Conservation (phyloP, 2,113 vertebrate genomes). For the Cricetomys ansorgei region DNA sequence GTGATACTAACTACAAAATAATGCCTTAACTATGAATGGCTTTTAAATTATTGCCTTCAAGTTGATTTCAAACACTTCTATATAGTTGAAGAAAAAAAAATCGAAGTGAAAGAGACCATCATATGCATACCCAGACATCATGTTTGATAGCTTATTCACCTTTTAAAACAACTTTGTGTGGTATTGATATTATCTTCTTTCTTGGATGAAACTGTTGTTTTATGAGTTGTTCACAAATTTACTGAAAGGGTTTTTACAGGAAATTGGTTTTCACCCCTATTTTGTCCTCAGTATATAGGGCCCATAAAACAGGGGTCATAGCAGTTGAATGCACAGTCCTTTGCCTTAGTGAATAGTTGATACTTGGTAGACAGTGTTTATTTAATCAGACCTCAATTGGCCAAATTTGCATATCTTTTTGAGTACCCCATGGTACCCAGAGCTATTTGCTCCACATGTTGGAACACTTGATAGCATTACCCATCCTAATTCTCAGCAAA, state of each 20-base stretch:
- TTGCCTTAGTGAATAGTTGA: background rate
- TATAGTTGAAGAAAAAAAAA: background rate
- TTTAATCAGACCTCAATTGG: background rate
- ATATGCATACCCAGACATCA: background rate
- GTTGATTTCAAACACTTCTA: background rate
- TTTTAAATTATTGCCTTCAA: constrained; percentile 1
- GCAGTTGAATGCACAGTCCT: background rate
- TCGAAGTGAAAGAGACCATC: background rate
- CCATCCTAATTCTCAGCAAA: background rate
- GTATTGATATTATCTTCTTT: background rate
- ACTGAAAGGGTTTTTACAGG: background rate
- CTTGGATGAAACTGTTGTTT: background rate
- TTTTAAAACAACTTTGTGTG: background rate
- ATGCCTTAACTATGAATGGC: background rate
- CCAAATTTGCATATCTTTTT: background rate
- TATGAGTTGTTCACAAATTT: background rate
- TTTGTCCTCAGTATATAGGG: background rate
- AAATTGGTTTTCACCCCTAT: background rate
- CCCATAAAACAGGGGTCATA: background rate
- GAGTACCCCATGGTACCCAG: background rate
- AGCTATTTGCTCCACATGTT: background rate
- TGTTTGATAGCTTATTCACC: background rate
- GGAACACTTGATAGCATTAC: background rate
- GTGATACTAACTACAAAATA: background rate
- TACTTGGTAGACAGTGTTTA: background rate